Evolutionary conservation across 2,113 vertebrate genomes (phyloP), one percentile per base, ranked within the genome.

Genomic region (Corythornis cristatus): DNA sequence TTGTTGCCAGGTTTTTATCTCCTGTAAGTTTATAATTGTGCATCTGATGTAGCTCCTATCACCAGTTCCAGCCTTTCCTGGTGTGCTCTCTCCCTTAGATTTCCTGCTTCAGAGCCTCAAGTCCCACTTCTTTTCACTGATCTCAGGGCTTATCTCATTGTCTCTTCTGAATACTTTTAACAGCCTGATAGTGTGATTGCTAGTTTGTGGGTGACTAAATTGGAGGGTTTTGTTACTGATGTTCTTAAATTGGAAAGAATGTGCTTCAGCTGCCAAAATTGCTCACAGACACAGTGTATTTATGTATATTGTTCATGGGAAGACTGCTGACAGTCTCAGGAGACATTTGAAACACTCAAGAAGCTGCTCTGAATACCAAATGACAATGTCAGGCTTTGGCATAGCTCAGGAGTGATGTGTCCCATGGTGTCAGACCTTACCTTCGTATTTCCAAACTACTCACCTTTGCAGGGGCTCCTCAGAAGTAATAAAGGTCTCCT

Each of bases 191-290:
- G 25, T 70, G 60, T 65, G 71, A 95, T 89, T 91, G 62, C 82
- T 89, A n/a, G 42, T 89, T 91, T 83, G 89, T 93, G 87, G 82
- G 74, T 87, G 78, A 93, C 21, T 93, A 89, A 89, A 95, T 80
- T 83, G 91, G 71, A 93, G 82, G 89, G 82, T 53, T 93, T 93
- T 93, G 71, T 93, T 93, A 92, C 75, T 74, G 57, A 66, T 68
- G 28, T 74, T 81, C 92, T 86, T 83, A 94, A 96, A 91, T 46
- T 89, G 68, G 92, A 95, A 96, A 89, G 65, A 88, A 75, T 72
- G 42, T 88, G 40, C 76, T 86, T 93, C 70, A 81, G 48, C 50
- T 93, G 42, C 0, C 3, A 90, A 92, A 90, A 92, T 40, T 92
- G 80, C 71, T 50, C 81, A 86, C 79, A 93, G 88, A 95, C 66